These are phyloP conservation scores for Pygoscelis antarcticus DNA, from an alignment of 2,113 vertebrate species.

Conservation along the genomic window DNA sequence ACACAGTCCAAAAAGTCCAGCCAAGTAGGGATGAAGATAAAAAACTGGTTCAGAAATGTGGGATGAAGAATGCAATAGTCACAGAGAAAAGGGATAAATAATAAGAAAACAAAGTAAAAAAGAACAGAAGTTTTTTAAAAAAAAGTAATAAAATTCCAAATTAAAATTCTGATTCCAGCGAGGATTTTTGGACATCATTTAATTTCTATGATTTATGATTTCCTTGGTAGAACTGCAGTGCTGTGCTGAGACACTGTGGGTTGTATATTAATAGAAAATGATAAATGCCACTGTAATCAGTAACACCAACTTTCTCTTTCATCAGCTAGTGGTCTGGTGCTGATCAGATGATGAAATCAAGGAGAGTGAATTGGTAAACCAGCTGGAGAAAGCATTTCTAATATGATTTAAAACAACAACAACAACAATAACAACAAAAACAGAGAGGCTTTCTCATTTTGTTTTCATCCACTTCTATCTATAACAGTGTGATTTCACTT, in stretches of 20 bases:
- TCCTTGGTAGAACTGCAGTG: neutral
- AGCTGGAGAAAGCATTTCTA: conserved; percentile 37
- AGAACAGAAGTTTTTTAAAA: neutral
- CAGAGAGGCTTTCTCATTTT: neutral
- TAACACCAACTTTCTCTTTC: conserved; percentile 37
- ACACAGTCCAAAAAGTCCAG: neutral
- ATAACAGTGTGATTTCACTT: neutral
- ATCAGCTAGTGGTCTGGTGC: conserved; percentile 43
- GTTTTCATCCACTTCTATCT: neutral
- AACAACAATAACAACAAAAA: neutral
- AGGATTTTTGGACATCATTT: neutral
- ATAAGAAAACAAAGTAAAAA: neutral
- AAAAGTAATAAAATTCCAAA: neutral
- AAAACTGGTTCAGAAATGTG: neutral
- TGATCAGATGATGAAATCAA: conserved; percentile 59
- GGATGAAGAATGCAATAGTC: neutral
- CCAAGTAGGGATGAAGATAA: neutral
- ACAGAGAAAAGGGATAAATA: neutral
- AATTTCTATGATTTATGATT: neutral
- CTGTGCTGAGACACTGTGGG: neutral
- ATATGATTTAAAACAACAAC: neutral
- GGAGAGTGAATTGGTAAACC: conserved; percentile 3
- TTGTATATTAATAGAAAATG: neutral
- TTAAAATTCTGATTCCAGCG: neutral
- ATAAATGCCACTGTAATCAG: conserved; percentile 32